These are phyloP conservation scores for Venustoraphidia nigricollis DNA, from an alignment of 2,888 invertebrate genomes.

Conservation along the genomic window DNA sequence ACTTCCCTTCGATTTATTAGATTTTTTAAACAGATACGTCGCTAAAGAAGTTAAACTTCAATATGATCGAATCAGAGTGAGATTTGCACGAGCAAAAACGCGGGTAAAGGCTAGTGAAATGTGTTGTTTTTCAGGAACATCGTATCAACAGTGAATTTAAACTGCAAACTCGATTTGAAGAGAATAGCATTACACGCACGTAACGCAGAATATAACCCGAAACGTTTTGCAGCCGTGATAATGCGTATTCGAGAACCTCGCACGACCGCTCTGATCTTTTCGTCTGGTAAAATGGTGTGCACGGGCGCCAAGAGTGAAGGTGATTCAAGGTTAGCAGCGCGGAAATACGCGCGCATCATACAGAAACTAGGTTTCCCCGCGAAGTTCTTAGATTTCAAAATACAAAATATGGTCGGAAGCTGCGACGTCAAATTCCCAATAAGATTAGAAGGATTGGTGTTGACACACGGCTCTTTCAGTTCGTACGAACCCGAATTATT, in stretches of 20 bases:
- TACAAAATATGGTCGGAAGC: conserved; percentile 77
- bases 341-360: conserved; percentile 69
- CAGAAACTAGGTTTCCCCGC: conserved; percentile 67
- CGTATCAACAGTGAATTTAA: conserved; percentile 93
- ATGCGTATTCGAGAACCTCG: conserved; percentile 86
- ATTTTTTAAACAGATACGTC: too few relatives aligned
- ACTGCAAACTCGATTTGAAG: conserved; percentile 88
- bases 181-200: conserved; percentile 94
- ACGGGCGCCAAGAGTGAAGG: conserved; percentile 78
- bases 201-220: conserved; percentile 98
- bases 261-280: conserved; percentile 73
- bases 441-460: conserved; percentile 58
- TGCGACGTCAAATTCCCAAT: conserved; percentile 80
- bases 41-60: too few relatives aligned
- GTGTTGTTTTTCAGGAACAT: conserved; percentile 60
- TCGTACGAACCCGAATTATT: conserved; percentile 75
- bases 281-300: conserved; percentile 78
- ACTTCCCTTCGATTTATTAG: too few relatives aligned
- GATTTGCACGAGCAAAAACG: too few relatives aligned
- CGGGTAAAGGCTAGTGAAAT: neutral
- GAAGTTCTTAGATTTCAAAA: conserved; percentile 65
- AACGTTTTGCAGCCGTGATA: conserved; percentile 97
- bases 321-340: conserved; percentile 58
- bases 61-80: too few relatives aligned
- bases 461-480: conserved; percentile 66